phyloP scores from a whole-genome alignment of 1,140 invertebrate genomes.

The Triops cancriformis region DNA sequence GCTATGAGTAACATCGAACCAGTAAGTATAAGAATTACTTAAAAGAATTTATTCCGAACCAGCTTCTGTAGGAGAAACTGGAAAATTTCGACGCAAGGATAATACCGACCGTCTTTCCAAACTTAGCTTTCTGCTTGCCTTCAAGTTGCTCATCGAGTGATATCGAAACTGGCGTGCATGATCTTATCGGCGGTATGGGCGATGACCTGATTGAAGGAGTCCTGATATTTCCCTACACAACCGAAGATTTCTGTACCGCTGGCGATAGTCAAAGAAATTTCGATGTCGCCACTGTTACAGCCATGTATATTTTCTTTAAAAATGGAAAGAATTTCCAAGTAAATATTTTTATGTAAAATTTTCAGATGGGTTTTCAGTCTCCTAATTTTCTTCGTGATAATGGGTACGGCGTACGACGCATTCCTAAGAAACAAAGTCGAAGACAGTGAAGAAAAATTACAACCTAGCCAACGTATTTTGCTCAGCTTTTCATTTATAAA shows the following conservation, averaged over 20 bases:
- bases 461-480: background rate
- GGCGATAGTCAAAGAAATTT: background rate
- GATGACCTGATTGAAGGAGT: background rate
- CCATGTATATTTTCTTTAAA: slow-evolving; percentile 15
- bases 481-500: slow-evolving; percentile 37
- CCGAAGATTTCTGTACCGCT: background rate
- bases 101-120: background rate
- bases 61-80: too few relatives aligned
- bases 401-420: slow-evolving; percentile 14
- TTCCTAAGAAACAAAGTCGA: background rate
- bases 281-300: background rate
- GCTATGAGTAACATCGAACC: background rate
- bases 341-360: too few relatives aligned
- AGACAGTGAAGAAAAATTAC: background rate
- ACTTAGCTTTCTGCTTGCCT: background rate
- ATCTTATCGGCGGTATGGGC: background rate
- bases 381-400: background rate
- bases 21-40: background rate
- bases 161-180: background rate
- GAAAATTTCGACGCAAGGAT: background rate
- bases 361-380: background rate
- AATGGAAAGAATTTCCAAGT: too few relatives aligned
- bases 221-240: background rate
- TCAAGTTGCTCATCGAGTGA: slow-evolving; percentile 4
- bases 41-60: too few relatives aligned